Conservation (phyloP, 2,113 vertebrate genomes). For the Lepus americanus region DNA sequence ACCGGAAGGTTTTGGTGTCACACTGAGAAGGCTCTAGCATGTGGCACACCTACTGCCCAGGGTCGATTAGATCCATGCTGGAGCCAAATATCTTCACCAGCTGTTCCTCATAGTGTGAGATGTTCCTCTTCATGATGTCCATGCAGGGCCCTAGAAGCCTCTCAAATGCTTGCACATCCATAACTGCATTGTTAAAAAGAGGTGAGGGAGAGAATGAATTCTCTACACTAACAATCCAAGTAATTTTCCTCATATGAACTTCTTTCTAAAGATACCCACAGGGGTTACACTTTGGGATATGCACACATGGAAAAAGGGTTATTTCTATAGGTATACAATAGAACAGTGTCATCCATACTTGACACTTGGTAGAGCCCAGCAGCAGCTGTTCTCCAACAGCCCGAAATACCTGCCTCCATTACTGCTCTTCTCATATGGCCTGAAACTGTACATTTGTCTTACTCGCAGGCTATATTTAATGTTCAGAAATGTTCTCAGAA, state of each 20-base stretch:
- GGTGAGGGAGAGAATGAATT: slow-evolving; percentile 3
- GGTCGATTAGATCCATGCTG: slow-evolving; percentile 96
- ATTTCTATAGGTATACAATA: background rate
- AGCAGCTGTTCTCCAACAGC: background rate
- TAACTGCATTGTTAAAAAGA: slow-evolving; percentile 90
- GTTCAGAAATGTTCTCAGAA: slow-evolving; percentile 13
- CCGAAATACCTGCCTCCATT: background rate
- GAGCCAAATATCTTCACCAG: slow-evolving; percentile 99
- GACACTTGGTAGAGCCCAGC: background rate
- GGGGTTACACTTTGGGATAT: background rate
- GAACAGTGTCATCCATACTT: background rate
- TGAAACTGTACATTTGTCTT: background rate
- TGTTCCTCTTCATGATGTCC: slow-evolving; percentile 99
- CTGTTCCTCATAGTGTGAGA: slow-evolving; percentile 98
- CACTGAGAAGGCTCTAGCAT: slow-evolving; percentile 87
- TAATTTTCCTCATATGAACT: background rate
- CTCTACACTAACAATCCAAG: background rate
- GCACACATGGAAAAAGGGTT: background rate
- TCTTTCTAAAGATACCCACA: background rate
- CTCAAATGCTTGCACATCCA: slow-evolving; percentile 99
- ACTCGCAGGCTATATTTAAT: background rate
- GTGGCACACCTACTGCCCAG: slow-evolving; percentile 89
- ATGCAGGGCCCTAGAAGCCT: slow-evolving; percentile 98
- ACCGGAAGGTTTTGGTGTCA: slow-evolving; percentile 88
- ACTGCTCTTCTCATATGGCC: background rate